A percentile compares a stretch with the other conserved stretches of the same genome.
Evolutionary conservation across 1,140 invertebrate species (phyloP).

Genomic region (Gonioctena quinquepunctata): DNA sequence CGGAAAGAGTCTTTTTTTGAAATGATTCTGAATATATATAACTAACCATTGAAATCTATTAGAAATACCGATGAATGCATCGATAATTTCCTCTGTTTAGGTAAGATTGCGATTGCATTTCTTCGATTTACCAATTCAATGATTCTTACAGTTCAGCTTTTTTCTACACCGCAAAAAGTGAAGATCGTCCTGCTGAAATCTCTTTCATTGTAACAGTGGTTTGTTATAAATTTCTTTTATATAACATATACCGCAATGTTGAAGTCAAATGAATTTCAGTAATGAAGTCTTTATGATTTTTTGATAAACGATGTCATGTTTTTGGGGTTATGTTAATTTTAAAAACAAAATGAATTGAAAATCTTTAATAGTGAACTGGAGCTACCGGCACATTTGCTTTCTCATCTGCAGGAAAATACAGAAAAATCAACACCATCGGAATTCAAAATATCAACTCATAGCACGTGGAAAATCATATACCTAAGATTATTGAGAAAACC

Average conservation of each 20-base stretch:
- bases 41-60: slow-evolving; percentile 4
- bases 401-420: too few species aligned
- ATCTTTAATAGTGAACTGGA: too few species aligned
- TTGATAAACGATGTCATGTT: too few species aligned
- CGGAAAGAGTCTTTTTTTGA: slow-evolving; percentile 15
- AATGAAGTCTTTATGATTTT: too few species aligned
- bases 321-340: too few species aligned
- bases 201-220: background rate
- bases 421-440: too few species aligned
- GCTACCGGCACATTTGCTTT: too few species aligned
- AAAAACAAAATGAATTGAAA: too few species aligned
- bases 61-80: slow-evolving; percentile 12
- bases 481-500: too few species aligned
- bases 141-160: background rate
- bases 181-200: background rate
- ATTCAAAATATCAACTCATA: too few species aligned
- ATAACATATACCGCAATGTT: background rate
- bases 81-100: background rate
- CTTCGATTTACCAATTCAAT: background rate
- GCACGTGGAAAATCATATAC: too few species aligned
- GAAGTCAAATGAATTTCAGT: too few species aligned
- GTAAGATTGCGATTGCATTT: background rate
- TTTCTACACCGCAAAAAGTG: background rate
- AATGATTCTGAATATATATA: slow-evolving; percentile 10
- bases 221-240: background rate